Evolutionary conservation across 2,888 invertebrate genomes (phyloP).

Genomic region (Octonoba sinensis): DNA sequence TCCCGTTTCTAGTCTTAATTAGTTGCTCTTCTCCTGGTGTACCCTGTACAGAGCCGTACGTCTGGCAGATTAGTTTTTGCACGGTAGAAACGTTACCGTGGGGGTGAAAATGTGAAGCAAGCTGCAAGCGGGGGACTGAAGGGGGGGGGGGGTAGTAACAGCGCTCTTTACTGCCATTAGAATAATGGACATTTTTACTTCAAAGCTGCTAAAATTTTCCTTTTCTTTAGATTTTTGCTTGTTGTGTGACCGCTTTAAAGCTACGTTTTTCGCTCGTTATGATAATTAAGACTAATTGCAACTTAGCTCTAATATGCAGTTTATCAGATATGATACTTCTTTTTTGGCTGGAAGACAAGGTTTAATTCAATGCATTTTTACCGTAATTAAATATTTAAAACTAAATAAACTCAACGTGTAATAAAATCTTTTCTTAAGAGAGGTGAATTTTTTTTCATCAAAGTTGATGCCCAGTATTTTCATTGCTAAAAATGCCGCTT

Average conservation of each 20-base stretch:
- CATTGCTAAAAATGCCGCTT: too few species aligned
- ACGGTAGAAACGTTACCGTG: constrained; percentile 7
- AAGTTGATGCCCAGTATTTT: too few species aligned
- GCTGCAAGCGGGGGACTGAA: not conserved
- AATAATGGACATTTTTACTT: constrained; percentile 59
- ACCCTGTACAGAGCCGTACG: constrained; percentile 28
- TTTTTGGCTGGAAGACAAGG: not conserved
- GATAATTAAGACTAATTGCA: constrained; percentile 62
- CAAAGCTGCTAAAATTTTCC: constrained; percentile 45
- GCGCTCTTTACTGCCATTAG: constrained; percentile 52
- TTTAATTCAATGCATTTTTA: constrained; percentile 56
- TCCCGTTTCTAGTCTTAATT: constrained; percentile 62
- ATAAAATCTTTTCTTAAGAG: too few species aligned
- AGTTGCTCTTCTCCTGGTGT: constrained; percentile 49
- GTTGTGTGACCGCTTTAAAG: constrained; percentile 24
- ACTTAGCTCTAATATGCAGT: constrained; percentile 23
- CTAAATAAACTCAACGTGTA: not conserved
- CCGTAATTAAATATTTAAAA: constrained; percentile 40
- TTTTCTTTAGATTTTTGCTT: constrained; percentile 45
- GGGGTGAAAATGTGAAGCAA: not conserved
- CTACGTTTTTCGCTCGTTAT: constrained; percentile 45
- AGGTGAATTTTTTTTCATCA: too few species aligned
- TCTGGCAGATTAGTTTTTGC: constrained; percentile 54
- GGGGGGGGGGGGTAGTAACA: constrained; percentile 29
- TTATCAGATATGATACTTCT: constrained; percentile 22